Conservation (phyloP, 1,140 invertebrate species). For the Geopemphigus sp. region DNA sequence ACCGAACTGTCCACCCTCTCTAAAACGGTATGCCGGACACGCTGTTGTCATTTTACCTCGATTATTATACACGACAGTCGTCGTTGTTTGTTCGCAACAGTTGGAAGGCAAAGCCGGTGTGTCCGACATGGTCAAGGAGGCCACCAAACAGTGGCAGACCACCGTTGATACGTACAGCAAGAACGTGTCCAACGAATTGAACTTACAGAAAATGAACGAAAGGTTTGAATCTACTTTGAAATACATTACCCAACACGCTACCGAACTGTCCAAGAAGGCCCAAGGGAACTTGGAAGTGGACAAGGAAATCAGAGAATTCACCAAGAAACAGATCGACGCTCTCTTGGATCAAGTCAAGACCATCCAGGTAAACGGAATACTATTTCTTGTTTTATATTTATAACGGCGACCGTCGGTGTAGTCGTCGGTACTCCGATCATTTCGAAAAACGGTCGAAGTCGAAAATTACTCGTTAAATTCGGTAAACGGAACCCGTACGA, state of each 20-base stretch:
- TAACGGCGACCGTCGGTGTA: no score
- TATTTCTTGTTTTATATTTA: not conserved
- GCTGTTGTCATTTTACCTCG: no score
- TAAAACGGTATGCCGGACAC: not conserved
- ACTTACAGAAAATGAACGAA: not conserved
- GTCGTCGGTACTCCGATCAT: no score
- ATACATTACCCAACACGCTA: not conserved
- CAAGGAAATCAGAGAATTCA: not conserved
- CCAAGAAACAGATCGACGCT: not conserved
- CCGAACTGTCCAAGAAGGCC: not conserved
- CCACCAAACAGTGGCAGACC: not conserved
- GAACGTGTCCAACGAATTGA: not conserved
- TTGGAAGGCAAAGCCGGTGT: not conserved
- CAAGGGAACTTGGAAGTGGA: conserved; percentile 11
- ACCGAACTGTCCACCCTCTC: not conserved
- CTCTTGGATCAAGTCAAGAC: not conserved
- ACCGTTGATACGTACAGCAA: not conserved
- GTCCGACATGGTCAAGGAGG: not conserved
- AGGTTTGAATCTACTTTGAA: not conserved
- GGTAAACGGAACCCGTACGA: no score
- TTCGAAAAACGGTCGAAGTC: not conserved
- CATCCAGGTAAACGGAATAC: not conserved
- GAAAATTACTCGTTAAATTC: no score
- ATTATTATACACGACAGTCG: not conserved
- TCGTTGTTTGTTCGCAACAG: not conserved